These are phyloP conservation scores for Pomatostomus ruficeps DNA, from an alignment of 2,113 vertebrate species.

Conservation along the genomic window DNA sequence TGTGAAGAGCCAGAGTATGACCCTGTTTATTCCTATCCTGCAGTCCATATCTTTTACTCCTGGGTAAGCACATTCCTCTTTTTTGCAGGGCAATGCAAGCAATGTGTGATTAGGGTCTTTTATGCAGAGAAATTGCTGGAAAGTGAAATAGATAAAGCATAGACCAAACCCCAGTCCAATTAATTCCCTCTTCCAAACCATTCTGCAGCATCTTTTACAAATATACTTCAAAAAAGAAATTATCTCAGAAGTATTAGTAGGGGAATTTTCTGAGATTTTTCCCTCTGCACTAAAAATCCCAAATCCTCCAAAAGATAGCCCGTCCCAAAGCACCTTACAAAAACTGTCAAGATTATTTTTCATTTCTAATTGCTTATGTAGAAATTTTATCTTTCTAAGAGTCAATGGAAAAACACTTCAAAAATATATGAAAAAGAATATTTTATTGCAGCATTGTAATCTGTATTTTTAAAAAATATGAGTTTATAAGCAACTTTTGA, in stretches of 20 bases:
- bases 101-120: not conserved
- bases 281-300: not conserved
- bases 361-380: not conserved
- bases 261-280: not conserved
- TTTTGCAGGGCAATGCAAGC: rapidly evolving
- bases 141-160: not conserved
- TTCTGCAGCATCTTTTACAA: not conserved
- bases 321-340: not conserved
- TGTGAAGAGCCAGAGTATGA: not conserved
- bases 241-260: not conserved
- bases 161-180: not conserved
- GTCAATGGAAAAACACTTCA: not conserved
- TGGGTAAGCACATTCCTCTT: not conserved
- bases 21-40: not conserved
- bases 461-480: not conserved
- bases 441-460: not conserved
- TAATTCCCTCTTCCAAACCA: not conserved
- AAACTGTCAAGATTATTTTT: not conserved
- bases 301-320: not conserved
- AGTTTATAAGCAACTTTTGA: not conserved
- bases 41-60: not conserved
- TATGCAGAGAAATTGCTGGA: not conserved
- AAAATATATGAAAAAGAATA: not conserved
- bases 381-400: not conserved
- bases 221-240: not conserved